phyloP scores from a whole-genome alignment of 2,113 vertebrate genomes.

The Oenanthe melanoleuca region DNA sequence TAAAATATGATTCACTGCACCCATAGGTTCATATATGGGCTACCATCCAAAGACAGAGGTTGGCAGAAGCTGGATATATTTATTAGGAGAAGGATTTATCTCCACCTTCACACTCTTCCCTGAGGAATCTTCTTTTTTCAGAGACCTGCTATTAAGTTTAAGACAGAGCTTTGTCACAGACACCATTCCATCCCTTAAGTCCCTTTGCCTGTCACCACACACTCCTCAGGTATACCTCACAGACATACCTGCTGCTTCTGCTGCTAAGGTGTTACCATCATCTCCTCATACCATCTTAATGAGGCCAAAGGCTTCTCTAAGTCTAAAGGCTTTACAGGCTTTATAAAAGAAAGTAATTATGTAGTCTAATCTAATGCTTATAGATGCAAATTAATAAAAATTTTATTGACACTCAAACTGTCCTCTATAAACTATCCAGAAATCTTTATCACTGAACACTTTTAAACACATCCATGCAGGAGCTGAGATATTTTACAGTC shows the following conservation, averaged over 20 bases:
- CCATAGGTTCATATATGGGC: neutral
- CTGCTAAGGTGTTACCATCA: neutral
- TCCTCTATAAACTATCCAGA: neutral
- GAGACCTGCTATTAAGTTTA: neutral
- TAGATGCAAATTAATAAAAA: neutral
- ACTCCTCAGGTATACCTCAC: too few species aligned
- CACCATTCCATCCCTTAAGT: rapidly evolving
- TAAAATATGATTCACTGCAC: neutral
- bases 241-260: neutral
- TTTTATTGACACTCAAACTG: neutral
- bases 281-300: neutral
- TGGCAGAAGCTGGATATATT: neutral
- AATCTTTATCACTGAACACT: neutral
- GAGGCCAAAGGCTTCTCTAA: neutral
- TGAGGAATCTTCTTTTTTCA: neutral
- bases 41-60: rapidly evolving
- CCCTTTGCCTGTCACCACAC: neutral
- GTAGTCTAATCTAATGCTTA: neutral
- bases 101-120: neutral
- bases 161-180: neutral
- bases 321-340: neutral
- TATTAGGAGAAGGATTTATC: neutral
- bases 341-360: neutral
- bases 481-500: neutral
- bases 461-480: neutral